These are phyloP conservation scores for Cinara cedri DNA, from an alignment of 2,888 invertebrate species.

Conservation along the genomic window DNA sequence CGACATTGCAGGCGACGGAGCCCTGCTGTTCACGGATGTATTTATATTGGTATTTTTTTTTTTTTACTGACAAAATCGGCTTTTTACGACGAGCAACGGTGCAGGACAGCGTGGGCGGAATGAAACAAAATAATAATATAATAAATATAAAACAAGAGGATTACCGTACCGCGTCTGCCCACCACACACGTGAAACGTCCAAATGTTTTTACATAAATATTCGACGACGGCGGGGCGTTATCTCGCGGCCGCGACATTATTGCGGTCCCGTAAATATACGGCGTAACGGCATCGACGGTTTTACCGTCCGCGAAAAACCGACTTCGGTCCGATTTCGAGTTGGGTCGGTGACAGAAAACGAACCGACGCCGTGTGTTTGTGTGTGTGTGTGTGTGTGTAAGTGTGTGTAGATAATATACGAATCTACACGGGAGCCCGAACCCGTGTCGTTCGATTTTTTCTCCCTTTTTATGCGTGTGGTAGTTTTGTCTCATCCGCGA, in stretches of 20 bases:
- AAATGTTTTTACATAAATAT: constrained; percentile 48
- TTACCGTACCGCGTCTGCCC: neutral
- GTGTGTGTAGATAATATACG: neutral
- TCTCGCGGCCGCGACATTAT: constrained; percentile 18
- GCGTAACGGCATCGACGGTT: constrained; percentile 8
- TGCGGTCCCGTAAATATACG: neutral
- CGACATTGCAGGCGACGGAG: neutral
- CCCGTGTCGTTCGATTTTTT: neutral
- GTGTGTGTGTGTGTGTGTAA: neutral
- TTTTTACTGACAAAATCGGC: neutral
- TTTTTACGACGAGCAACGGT: neutral
- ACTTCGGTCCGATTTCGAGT: neutral
- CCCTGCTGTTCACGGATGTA: neutral
- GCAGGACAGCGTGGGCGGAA: no score
- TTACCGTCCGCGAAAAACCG: constrained; percentile 24
- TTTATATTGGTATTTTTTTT: neutral
- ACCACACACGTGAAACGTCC: neutral
- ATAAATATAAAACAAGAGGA: no score
- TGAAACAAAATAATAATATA: no score
- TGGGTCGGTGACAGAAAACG: no score
- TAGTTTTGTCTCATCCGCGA: no score
- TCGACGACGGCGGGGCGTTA: neutral
- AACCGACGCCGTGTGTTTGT: neutral
- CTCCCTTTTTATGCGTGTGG: neutral
- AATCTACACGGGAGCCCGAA: neutral